phyloP scores from a whole-genome alignment of 2,113 vertebrate species.

The Hipposideros armiger region DNA sequence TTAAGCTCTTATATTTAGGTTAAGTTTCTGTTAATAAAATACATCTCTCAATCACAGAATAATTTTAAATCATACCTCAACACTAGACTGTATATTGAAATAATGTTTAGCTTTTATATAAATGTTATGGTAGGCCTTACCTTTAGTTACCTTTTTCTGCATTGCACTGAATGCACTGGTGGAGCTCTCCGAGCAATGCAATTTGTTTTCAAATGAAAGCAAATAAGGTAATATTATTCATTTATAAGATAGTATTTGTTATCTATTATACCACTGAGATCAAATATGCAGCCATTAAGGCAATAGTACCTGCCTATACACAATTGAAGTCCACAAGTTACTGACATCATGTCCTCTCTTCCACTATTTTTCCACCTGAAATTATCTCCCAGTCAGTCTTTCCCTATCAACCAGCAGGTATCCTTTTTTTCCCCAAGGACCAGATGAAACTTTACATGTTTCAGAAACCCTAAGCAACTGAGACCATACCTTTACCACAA shows the following conservation, averaged over 20 bases:
- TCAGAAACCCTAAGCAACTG: accelerated
- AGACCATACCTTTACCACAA: not conserved
- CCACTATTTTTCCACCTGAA: not conserved
- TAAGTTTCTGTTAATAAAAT: constrained; percentile 69
- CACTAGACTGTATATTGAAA: constrained; percentile 48
- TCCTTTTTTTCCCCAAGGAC: not conserved
- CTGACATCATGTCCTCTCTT: not conserved
- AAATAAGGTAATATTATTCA: not conserved
- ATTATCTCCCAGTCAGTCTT: not conserved
- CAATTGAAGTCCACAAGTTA: not conserved
- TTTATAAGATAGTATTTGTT: constrained; percentile 26
- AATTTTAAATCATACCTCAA: constrained; percentile 39
- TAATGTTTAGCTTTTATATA: not conserved
- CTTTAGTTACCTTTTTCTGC: not conserved
- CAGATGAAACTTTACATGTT: not conserved
- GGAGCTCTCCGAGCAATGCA: not conserved
- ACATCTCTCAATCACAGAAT: constrained; percentile 40
- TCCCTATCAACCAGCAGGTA: not conserved
- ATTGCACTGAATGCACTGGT: not conserved
- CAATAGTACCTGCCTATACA: not conserved
- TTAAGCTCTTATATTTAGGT: constrained; percentile 61
- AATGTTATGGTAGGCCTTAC: not conserved
- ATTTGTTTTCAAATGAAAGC: constrained; percentile 56
- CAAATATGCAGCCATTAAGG: not conserved
- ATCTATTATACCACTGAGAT: not conserved